Evolutionary conservation across 2,797 vertebrate genomes (phyloP).

Genomic region (Halcyon badia): DNA sequence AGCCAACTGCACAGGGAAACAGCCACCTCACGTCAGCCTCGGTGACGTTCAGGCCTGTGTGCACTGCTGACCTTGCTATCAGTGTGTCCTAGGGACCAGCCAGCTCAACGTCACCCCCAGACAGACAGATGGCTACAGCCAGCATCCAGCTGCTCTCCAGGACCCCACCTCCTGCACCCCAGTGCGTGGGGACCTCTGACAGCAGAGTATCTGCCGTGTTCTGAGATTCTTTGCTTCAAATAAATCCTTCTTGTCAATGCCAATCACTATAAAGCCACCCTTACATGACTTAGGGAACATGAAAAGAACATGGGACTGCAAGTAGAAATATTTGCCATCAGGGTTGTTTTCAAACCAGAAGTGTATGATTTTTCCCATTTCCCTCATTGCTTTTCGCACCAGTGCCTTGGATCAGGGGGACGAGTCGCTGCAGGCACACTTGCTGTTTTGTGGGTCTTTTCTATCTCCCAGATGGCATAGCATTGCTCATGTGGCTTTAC

Average conservation of each 20-base stretch:
- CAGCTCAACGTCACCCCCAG: fast-evolving
- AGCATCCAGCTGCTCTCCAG: background rate
- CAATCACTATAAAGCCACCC: background rate
- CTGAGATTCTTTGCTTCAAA: background rate
- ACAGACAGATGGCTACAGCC: fast-evolving
- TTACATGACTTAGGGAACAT: background rate
- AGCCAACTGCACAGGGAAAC: background rate
- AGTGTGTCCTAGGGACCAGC: fast-evolving
- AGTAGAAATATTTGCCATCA: background rate
- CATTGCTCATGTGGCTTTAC: background rate
- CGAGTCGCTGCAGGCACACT: conserved; percentile 1
- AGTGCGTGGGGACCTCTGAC: fast-evolving
- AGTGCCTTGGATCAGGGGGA: background rate
- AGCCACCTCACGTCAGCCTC: fast-evolving
- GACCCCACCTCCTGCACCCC: background rate
- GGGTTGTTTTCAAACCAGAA: background rate
- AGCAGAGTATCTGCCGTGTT: fast-evolving
- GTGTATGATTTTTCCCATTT: background rate
- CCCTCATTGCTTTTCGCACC: background rate
- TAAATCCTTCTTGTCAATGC: background rate
- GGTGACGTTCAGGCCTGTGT: background rate
- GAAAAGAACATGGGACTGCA: background rate
- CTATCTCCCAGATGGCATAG: conserved; percentile 13
- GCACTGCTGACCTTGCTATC: fast-evolving
- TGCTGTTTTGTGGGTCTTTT: background rate